These are phyloP conservation scores for Drosophila pectinifera DNA, from an alignment of 1,140 invertebrate genomes.

Conservation along the genomic window DNA sequence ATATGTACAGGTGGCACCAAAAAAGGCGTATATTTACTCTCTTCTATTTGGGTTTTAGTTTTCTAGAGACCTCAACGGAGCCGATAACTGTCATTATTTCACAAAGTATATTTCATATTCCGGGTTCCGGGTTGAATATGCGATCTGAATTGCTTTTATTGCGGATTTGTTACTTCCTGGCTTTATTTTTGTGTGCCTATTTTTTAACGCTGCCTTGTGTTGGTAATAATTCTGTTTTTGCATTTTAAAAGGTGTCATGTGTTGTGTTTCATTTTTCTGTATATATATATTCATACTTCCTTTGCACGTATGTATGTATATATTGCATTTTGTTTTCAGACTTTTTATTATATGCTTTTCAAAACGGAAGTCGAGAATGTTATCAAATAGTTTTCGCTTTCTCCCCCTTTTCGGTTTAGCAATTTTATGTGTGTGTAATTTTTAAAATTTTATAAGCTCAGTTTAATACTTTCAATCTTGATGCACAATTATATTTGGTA, in stretches of 20 bases:
- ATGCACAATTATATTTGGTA: constrained; percentile 72
- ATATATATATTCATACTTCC: constrained; percentile 65
- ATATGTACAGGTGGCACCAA: constrained; percentile 44
- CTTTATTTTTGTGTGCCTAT: constrained; percentile 1
- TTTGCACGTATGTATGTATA: constrained; percentile 47
- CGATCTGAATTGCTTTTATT: constrained; percentile 20
- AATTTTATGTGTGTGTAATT: constrained; percentile 31
- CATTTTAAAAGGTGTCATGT: constrained; percentile 43
- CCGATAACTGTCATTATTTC: constrained; percentile 22
- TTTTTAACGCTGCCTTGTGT: constrained; percentile 14
- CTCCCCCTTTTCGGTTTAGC: constrained; percentile 12
- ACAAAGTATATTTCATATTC: constrained; percentile 22
- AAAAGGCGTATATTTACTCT: constrained; percentile 7
- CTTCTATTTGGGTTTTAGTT: not conserved
- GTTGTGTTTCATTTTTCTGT: constrained; percentile 26
- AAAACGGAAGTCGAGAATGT: constrained; percentile 74
- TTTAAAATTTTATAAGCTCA: constrained; percentile 79
- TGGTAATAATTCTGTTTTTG: constrained; percentile 23
- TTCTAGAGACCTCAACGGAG: constrained; percentile 7
- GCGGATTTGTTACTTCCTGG: constrained; percentile 15
- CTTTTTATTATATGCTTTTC: constrained; percentile 74
- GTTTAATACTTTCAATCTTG: constrained; percentile 79
- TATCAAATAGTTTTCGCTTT: constrained; percentile 68
- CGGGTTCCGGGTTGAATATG: constrained; percentile 6
- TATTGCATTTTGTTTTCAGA: constrained; percentile 60